A percentile compares a stretch with the other conserved stretches of the same genome.
These are phyloP conservation scores for Dryobota labecula DNA, from an alignment of 2,888 invertebrate species.

Conservation along the genomic window DNA sequence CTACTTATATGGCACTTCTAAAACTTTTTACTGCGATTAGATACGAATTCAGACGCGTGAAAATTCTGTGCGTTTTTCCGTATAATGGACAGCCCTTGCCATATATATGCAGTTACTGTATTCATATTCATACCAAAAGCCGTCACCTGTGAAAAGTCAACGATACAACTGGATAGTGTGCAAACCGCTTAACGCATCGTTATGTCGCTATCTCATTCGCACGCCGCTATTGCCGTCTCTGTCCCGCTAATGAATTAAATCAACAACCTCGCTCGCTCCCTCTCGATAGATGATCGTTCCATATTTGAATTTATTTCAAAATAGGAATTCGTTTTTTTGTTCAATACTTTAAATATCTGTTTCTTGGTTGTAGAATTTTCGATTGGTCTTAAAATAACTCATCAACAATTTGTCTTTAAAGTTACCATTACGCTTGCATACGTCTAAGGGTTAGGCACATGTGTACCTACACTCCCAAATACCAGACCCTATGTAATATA, in stretches of 20 bases:
- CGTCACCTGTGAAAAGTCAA: conserved; percentile 21
- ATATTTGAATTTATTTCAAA: conserved; percentile 85
- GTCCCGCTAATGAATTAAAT: conserved; percentile 90
- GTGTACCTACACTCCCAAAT: background rate
- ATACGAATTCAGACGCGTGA: no score
- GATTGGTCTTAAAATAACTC: background rate
- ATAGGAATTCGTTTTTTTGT: conserved; percentile 79
- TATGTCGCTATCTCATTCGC: conserved; percentile 66
- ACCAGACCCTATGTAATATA: background rate
- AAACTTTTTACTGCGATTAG: no score
- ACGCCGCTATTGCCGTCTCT: conserved; percentile 77
- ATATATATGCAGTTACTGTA: background rate
- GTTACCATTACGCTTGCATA: background rate
- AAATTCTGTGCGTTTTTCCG: no score
- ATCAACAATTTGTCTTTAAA: no score
- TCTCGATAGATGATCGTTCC: conserved; percentile 84
- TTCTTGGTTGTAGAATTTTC: background rate
- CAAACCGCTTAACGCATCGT: conserved; percentile 50
- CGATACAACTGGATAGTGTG: conserved; percentile 48
- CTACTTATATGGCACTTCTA: no score
- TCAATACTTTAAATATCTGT: conserved; percentile 2
- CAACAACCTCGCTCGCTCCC: conserved; percentile 89
- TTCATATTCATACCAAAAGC: background rate
- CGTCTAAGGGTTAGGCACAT: background rate
- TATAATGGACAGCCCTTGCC: no score